Base-by-base conservation (phyloP, 2,797 vertebrate species). In the Lepidocolaptes lacrymiger region DNA sequence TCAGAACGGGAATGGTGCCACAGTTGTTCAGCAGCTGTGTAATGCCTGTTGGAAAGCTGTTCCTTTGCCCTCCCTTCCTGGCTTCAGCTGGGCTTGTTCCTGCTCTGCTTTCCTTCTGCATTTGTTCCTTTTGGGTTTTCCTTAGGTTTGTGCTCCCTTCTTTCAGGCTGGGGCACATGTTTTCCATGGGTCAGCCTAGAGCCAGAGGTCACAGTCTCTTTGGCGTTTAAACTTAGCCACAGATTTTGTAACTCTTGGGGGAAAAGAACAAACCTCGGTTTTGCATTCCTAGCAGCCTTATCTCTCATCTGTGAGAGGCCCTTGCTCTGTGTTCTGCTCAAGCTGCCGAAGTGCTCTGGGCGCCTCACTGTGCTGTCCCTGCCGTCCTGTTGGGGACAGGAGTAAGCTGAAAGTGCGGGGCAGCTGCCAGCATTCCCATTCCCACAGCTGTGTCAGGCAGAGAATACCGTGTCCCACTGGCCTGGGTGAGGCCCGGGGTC, bases 21-120 rank as follows among this genome's bases (percentile, higher is more conserved):
- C 30, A 34, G 44, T 68, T 0, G 0, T 15, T 19, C 28, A 58
- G 32, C 67, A 82, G 72, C 34, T 75, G 20, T 0, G 0, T 37
- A 39, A 39, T 10, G 22, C 43, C 32, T 3, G 1, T 7, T 69
- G 78, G 51, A 79, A 75, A 87, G 36, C n/a, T 67, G 16, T 36
- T 85, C 72, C 28, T 55, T 75, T 69, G 51, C 43, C 41, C 19
- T 39, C 43, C 28, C 21, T 43, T 64, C 34, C 20, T 63, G 46
- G 21, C 27, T 44, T 93, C 52, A 88, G 56, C 56, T 10, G 4
- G 49, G 30, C 69, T 86, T 62, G 7, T 39, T 78, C 26, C 21
- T 64, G 54, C 69, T 67, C 22, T 27, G 22, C 37, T 81, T 67
- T 75, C 63, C 66, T 67, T 83, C 74, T 73, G 39, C 6, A 48